These are phyloP conservation scores for Venturia canescens DNA, from an alignment of 1,140 invertebrate species.

Conservation along the genomic window DNA sequence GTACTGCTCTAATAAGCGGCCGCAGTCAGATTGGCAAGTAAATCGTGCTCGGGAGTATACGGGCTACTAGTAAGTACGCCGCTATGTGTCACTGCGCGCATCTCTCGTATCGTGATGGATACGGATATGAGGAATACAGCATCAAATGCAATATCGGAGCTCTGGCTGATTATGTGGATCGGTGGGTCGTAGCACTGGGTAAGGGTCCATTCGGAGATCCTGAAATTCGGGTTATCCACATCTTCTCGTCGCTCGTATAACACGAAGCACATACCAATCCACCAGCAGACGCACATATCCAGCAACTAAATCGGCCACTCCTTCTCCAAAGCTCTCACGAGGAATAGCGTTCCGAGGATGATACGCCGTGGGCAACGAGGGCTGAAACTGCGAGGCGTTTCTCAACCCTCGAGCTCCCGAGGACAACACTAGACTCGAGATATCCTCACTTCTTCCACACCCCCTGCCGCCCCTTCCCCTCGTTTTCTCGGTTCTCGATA, in stretches of 20 bases:
- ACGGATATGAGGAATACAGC: conserved; percentile 4
- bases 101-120: not conserved
- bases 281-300: not conserved
- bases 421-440: not conserved
- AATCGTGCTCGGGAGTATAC: not conserved
- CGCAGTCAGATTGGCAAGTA: not conserved
- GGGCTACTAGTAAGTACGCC: not conserved
- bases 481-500: not conserved
- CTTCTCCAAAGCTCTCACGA: not conserved
- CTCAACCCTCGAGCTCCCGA: conserved; percentile 1
- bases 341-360: not conserved
- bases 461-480: not conserved
- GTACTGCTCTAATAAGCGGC: not conserved
- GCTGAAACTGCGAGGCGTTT: conserved; percentile 1
- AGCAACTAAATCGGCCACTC: not conserved
- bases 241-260: not conserved
- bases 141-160: not conserved
- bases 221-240: not conserved
- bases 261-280: conserved; percentile 2
- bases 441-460: not conserved
- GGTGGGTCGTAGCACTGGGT: not conserved
- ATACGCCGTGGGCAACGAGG: not conserved
- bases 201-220: conserved; percentile 9
- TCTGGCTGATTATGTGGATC: not conserved
- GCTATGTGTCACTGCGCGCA: not conserved